phyloP scores from a whole-genome alignment of 92 coral and sea anemone species.

The Galaxea fascicularis region DNA sequence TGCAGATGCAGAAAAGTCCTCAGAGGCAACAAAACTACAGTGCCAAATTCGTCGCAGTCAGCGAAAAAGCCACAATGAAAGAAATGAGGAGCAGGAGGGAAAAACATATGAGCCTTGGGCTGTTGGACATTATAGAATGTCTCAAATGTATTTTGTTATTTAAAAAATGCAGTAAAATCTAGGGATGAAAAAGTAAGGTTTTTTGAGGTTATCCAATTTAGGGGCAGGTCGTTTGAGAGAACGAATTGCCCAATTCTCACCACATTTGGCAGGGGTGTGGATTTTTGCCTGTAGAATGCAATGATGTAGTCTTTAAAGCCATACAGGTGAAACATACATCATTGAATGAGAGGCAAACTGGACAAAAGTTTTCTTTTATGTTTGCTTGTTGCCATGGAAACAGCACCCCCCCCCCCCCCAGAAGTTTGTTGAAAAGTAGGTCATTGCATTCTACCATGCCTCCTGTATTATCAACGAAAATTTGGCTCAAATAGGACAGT shows the following conservation, averaged over 20 bases:
- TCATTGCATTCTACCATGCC: constrained; percentile 1
- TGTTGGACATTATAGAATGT: not conserved
- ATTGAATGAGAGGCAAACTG: not conserved
- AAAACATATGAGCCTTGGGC: too few relatives aligned
- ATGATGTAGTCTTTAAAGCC: too few relatives aligned
- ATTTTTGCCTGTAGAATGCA: too few relatives aligned
- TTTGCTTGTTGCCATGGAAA: constrained; percentile 15
- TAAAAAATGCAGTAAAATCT: not conserved
- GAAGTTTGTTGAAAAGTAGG: not conserved
- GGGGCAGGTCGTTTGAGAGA: too few relatives aligned
- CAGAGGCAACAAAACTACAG: too few relatives aligned
- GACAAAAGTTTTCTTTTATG: not conserved
- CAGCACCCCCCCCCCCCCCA: not conserved
- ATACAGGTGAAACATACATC: not conserved
- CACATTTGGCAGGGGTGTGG: too few relatives aligned
- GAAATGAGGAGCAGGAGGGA: too few relatives aligned
- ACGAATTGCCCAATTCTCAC: not conserved
- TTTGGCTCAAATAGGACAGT: not conserved
- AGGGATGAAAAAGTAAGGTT: not conserved
- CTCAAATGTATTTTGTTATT: not conserved
- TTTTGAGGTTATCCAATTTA: not conserved
- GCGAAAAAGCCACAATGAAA: too few relatives aligned
- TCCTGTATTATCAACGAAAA: not conserved
- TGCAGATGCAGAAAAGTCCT: too few relatives aligned
- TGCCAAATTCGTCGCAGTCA: too few relatives aligned